Evolutionary conservation across 2,888 invertebrate genomes (phyloP).

Genomic region (Drosophila fungiperda): DNA sequence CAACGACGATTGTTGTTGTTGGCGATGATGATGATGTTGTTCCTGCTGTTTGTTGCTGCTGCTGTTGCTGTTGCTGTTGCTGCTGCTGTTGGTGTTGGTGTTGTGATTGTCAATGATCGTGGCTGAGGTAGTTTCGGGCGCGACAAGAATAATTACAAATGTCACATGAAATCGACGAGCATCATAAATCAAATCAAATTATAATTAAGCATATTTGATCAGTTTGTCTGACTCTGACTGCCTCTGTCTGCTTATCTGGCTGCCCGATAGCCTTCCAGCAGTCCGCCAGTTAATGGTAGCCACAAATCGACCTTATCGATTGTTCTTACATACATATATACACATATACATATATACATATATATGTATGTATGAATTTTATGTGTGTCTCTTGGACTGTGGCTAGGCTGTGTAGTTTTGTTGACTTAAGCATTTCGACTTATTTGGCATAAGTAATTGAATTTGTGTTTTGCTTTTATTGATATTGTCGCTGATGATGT

Average conservation of each 20-base stretch:
- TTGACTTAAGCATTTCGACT: constrained; percentile 78
- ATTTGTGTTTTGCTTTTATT: constrained; percentile 73
- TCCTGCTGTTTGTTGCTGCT: constrained; percentile 43
- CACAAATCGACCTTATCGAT: constrained; percentile 52
- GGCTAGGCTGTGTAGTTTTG: constrained; percentile 49
- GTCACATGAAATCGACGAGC: constrained; percentile 82
- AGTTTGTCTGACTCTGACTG: constrained; percentile 54
- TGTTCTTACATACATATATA: neutral
- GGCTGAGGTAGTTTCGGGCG: constrained; percentile 71
- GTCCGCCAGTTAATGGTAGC: constrained; percentile 56
- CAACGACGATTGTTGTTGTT: constrained; percentile 32
- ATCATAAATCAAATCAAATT: constrained; percentile 84
- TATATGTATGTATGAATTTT: constrained; percentile 12
- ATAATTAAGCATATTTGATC: constrained; percentile 81
- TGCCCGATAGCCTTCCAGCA: constrained; percentile 53
- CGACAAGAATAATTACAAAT: constrained; percentile 84
- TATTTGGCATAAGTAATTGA: constrained; percentile 81
- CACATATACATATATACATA: neutral
- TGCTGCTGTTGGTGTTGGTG: constrained; percentile 30
- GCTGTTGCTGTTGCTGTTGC: constrained; percentile 37
- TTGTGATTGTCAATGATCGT: constrained; percentile 69
- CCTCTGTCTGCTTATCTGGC: constrained; percentile 53
- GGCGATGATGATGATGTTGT: constrained; percentile 53
- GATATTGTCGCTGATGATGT: constrained; percentile 61
- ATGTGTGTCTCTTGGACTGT: constrained; percentile 3